Evolutionary conservation across 2,113 vertebrate species (phyloP), one percentile per base, ranked within the genome.

Genomic region (Ptyas mucosa): DNA sequence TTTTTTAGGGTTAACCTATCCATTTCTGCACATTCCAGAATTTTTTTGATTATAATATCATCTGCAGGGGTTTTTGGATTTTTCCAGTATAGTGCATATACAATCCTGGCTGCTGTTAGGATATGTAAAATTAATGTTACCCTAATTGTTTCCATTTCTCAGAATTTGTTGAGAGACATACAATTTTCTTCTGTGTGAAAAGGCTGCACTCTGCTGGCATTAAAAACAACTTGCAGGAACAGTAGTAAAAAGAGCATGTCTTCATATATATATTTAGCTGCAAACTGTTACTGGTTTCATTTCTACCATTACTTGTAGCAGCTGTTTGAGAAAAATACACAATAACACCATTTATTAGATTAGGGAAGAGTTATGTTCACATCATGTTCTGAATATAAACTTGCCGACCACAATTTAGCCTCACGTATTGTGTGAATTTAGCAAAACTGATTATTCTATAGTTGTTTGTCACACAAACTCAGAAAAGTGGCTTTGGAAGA

Each of bases 141-240:
- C 46, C 6, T 8, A 49, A 49, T 26, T 15, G 20, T 26, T 54
- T 54, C n/a, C 88, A 46, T 58, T 89, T 88, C 29, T 88, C 15
- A 58, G 15, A 57, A 57, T 39, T 11, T 9, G 26, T 9, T 49
- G 34, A 29, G 34, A 29, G 51, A 8, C 8, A 12, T 2, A 49
- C 10, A 20, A 20, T 29, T 3, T 52, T 26, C 53, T 24, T 52
- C 29, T 10, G 20, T 86, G 95, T 0, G 93, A 6, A 54, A 1
- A 20, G 93, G 8, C 88, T 90, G 96, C 96, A 94, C 96, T 94
- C 97, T 97, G 94, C 93, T 52, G 1, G n/a, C 7, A 53, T 8
- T 34, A 39, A 61, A 64, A 20, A 51, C 0, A 0, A 2, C 0
- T 51, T 1, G 0, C 2, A n/a, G 0, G 0, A 0, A 1, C 11